phyloP scores from a whole-genome alignment of 2,797 vertebrate species.

The Eidolon dupreanum region DNA sequence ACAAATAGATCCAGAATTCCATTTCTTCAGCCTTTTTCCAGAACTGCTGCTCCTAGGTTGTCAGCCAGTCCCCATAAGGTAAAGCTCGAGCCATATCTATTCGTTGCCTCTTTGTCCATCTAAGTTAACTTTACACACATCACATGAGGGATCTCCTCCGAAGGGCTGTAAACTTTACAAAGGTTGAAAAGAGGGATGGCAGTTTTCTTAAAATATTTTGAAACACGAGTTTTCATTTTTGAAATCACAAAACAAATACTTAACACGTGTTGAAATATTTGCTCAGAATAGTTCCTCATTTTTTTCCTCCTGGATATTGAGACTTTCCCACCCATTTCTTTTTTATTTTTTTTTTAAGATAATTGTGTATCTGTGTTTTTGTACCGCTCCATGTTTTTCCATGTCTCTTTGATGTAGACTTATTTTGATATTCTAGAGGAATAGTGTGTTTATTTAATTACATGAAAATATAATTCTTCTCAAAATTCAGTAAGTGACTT shows the following conservation, averaged over 20 bases:
- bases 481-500: constrained; percentile 57
- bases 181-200: background rate
- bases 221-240: background rate
- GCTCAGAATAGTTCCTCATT: background rate
- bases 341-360: constrained; percentile 14
- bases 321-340: background rate
- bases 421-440: constrained; percentile 71
- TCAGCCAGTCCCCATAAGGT: background rate
- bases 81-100: background rate
- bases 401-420: constrained; percentile 60
- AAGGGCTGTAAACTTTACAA: background rate
- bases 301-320: background rate
- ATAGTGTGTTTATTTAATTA: constrained; percentile 72
- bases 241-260: constrained; percentile 35
- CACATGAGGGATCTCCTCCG: background rate
- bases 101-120: background rate
- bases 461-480: constrained; percentile 61
- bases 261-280: constrained; percentile 45
- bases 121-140: background rate
- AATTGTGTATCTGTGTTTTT: constrained; percentile 16
- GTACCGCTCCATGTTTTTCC: constrained; percentile 44
- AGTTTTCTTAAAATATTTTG: constrained; percentile 17
- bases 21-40: background rate
- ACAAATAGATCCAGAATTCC: background rate
- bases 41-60: background rate